Conservation (phyloP, 2,113 vertebrate genomes). For the Osmerus mordax region DNA sequence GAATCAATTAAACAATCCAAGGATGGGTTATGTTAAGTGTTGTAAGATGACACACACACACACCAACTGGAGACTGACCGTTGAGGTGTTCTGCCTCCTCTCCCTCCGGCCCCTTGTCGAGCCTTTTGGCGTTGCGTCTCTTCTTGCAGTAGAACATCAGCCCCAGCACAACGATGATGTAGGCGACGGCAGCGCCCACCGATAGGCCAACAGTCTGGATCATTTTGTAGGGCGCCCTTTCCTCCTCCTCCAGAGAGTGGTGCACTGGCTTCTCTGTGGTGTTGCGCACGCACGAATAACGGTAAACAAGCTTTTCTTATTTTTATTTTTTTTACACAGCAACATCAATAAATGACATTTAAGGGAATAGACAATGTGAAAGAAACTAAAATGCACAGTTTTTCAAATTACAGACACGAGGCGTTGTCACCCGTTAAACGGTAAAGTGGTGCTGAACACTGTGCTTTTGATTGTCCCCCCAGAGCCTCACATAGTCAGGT, state of each 20-base stretch:
- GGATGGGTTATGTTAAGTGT: too few species aligned
- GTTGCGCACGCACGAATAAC: slow-evolving; percentile 18
- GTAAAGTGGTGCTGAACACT: too few species aligned
- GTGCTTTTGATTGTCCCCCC: too few species aligned
- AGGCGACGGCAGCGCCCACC: slow-evolving; percentile 83
- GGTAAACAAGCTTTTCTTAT: neutral
- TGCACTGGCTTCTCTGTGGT: slow-evolving; percentile 73
- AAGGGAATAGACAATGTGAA: too few species aligned
- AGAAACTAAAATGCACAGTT: too few species aligned
- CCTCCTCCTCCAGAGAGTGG: slow-evolving; percentile 61
- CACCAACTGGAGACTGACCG: slow-evolving; percentile 42
- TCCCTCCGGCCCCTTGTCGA: slow-evolving; percentile 76
- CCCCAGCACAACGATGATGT: slow-evolving; percentile 85
- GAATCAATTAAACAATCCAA: too few species aligned
- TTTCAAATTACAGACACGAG: too few species aligned
- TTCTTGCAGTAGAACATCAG: slow-evolving; percentile 94
- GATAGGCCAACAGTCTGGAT: slow-evolving; percentile 89
- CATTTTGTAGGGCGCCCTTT: slow-evolving; percentile 84
- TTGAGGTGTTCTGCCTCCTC: slow-evolving; percentile 85
- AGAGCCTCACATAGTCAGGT: too few species aligned
- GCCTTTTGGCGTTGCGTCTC: slow-evolving; percentile 80
- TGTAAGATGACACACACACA: neutral
- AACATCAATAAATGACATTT: neutral
- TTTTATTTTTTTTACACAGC: neutral
- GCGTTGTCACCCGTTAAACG: too few species aligned